phyloP scores from a whole-genome alignment of 2,888 invertebrate genomes.

The Agriopis leucophaearia region DNA sequence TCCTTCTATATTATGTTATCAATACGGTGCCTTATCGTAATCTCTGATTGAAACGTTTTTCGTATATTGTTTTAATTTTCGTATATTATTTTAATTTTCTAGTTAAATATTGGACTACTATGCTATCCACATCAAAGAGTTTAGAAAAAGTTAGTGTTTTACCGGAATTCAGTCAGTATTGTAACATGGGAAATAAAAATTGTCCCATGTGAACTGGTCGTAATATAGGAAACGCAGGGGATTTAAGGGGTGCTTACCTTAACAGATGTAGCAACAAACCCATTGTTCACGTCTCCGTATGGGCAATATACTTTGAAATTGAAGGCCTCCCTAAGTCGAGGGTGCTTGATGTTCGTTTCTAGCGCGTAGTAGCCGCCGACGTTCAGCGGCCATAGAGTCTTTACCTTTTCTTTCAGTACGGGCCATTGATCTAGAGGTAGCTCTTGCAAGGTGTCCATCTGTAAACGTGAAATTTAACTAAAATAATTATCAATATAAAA shows the following conservation, averaged over 20 bases:
- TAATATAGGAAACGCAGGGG: not conserved
- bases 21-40: no score
- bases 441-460: constrained; percentile 46
- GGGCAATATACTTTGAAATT: constrained; percentile 58
- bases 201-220: not conserved
- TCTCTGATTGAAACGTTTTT: no score
- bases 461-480: not conserved
- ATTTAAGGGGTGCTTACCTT: constrained; percentile 42
- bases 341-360: constrained; percentile 44
- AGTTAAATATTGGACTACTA: no score
- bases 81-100: no score
- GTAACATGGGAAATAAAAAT: no score
- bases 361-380: constrained; percentile 51
- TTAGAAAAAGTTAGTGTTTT: no score
- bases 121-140: no score
- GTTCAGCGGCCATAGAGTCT: constrained; percentile 50
- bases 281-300: constrained; percentile 53
- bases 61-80: no score
- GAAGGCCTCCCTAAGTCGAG: constrained; percentile 45
- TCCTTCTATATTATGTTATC: no score
- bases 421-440: constrained; percentile 51
- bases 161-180: no score
- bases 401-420: constrained; percentile 49
- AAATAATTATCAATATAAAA: no score
- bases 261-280: constrained; percentile 51